Evolutionary conservation across 2,888 invertebrate genomes (phyloP), one percentile per base, ranked within the genome.

Genomic region (Chromoteleia sp.): DNA sequence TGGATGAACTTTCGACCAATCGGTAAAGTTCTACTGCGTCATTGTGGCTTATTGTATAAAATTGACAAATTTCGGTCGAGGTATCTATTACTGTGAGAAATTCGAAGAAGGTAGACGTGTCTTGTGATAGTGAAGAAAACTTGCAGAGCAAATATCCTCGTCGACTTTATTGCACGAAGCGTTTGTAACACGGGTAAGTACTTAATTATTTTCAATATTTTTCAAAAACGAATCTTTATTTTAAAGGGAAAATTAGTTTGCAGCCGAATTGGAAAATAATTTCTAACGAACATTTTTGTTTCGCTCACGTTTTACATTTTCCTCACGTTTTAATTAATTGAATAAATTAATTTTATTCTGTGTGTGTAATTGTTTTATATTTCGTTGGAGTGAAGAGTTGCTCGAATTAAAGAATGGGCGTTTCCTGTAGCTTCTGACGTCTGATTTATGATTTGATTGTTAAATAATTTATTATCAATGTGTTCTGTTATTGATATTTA

Each of bases 151-250:
- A 39, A 12, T 29, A 12, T 21, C 15, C 33, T 19, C 10, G 12
- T 48, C 33, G 10, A 33, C 43, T 33, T 63, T n/a, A 30, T 30
- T 59, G 48, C 33, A 19, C 41, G 63, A 45, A 63, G 63, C 63
- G 33, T 63, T 63, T 63, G 48, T 45, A 19, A n/a, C 45, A 63
- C 14, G 19, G 63, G 63, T 63, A 87, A 58, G 25, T 14, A n/a
- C n/a, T 5, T 52, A 4, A 4, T 58, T 25, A 7, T 19, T 54
- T 15, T 17, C 15, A 17, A n/a, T 17, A 33, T n/a, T 33, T 33
- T 33, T 54, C n/a, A 50, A 2, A 8, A 3, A 19, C n/a, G n/a
- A n/a, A 33, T 10, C 33, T 6, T 33, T 15, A n/a, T 50, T 50
- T 50, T 50, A 12, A 45, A n/a, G 8, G 6, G 1, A 45, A 19